Percentiles rank a stretch among this genome's conserved stretches.
Evolutionary conservation across 2,888 invertebrate genomes (phyloP).

Genomic region (Choreutis nemorana): DNA sequence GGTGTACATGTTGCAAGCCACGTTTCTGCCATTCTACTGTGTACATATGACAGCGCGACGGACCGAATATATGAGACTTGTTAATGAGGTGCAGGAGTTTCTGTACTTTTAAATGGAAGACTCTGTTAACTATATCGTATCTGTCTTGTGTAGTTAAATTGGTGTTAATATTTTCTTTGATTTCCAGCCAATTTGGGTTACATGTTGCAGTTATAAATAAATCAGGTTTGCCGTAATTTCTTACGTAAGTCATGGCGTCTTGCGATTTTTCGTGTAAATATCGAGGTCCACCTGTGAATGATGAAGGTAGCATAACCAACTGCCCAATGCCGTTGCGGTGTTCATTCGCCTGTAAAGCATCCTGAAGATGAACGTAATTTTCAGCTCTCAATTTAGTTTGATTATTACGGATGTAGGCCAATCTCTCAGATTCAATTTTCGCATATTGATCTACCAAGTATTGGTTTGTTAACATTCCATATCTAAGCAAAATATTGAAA

Average conservation of each 20-base stretch:
- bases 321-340: constrained; percentile 6
- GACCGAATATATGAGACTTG: constrained; percentile 12
- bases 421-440: constrained; percentile 3
- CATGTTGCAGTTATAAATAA: constrained; percentile 7
- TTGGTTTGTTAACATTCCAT: constrained; percentile 1
- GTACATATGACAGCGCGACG: constrained; percentile 10
- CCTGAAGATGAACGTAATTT: constrained; percentile 4
- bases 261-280: constrained; percentile 12
- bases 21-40: constrained; percentile 15
- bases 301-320: constrained; percentile 11
- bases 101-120: constrained; percentile 13
- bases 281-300: constrained; percentile 12
- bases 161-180: constrained; percentile 12
- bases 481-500: constrained; percentile 1
- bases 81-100: constrained; percentile 11
- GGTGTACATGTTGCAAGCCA: constrained; percentile 13
- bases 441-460: constrained; percentile 1
- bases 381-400: constrained; percentile 2
- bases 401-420: constrained; percentile 2
- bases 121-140: constrained; percentile 13
- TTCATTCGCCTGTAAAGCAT: constrained; percentile 4
- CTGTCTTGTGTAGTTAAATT: constrained; percentile 11
- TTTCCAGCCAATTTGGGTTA: constrained; percentile 9
- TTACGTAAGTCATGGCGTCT: constrained; percentile 11
- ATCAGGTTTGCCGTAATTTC: constrained; percentile 7